Evolutionary conservation across 1,140 invertebrate species (phyloP).

Genomic region (Bathynomus jamesi): DNA sequence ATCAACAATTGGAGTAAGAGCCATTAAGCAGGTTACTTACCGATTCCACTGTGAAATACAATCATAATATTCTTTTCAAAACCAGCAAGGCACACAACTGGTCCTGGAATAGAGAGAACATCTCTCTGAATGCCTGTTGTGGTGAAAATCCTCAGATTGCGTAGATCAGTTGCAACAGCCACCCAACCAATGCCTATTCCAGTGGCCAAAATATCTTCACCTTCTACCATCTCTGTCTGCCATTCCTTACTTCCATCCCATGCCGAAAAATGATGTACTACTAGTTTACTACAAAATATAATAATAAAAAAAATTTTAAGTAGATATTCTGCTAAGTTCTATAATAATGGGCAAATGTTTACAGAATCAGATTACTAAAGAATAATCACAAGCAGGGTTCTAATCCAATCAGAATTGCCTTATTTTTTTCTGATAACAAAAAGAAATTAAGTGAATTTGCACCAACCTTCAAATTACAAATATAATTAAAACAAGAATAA

Average conservation of each 20-base stretch:
- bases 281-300: conserved; percentile 50
- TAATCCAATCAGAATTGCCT: too few species aligned
- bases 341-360: background rate
- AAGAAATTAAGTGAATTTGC: too few species aligned
- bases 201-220: conserved; percentile 65
- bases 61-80: conserved; percentile 62
- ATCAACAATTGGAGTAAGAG: background rate
- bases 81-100: conserved; percentile 60
- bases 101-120: conserved; percentile 61
- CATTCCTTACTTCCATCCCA: conserved; percentile 82
- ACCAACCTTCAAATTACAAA: too few species aligned
- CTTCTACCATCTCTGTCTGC: conserved; percentile 63
- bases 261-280: conserved; percentile 63
- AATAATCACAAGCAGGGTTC: conserved; percentile 22
- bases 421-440: too few species aligned
- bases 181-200: conserved; percentile 63
- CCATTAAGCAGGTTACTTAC: conserved; percentile 41
- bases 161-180: conserved; percentile 63
- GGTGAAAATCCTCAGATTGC: conserved; percentile 72
- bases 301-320: background rate
- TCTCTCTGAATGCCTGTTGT: conserved; percentile 76
- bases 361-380: conserved; percentile 36
- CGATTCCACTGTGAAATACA: conserved; percentile 62
- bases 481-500: too few species aligned
- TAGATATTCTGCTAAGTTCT: too few species aligned